Evolutionary conservation across 2,113 vertebrate species (phyloP), one percentile per base, ranked within the genome.

Genomic region (Myrmecobius fasciatus): DNA sequence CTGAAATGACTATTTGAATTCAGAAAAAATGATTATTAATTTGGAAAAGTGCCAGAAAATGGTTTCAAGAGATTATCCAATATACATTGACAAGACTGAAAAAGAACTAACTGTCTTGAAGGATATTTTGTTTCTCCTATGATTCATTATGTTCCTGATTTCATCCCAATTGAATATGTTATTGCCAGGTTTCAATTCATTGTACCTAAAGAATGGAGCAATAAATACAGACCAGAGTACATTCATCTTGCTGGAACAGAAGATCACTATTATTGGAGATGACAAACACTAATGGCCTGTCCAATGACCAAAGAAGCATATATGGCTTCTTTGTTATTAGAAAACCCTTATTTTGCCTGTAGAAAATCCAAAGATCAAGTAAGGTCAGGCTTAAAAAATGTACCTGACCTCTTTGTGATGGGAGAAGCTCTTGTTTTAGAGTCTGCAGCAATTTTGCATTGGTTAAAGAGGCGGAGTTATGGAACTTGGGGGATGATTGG

Each of bases 371-470:
- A 99, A 98, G 99, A 99, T 98, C 99, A 99, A 97, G 88, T 99
- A 97, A 98, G 99, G 52, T 99, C 99, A 97, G 98, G 99, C 98
- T 98, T 99, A 96, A 99, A 99, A 98, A 99, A 99, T 88, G 99
- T 99, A 53, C 99, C 99, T 2, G 99, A 99, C 98, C 98, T 99
- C 91, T 99, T 99, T 98, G 99, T 99, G 97, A 99, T 99, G 99
- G 99, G 99, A 96, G 99, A 99, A 92, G 99, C 99, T 96, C 98
- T 99, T 97, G 99, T 99, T 97, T 98, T 99, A 96, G 99, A 99
- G 97, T 99, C 99, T 0, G 99, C 99, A 3, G 99, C 98, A 91
- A 99, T 99, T 89, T 98, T 99, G 91, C 99, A 99, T 93, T 99
- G 99, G 99, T 98, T 99, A 95, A 99, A 99, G 97, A 98, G 99